phyloP scores from a whole-genome alignment of 2,888 invertebrate genomes.

The Molanna angustata region DNA sequence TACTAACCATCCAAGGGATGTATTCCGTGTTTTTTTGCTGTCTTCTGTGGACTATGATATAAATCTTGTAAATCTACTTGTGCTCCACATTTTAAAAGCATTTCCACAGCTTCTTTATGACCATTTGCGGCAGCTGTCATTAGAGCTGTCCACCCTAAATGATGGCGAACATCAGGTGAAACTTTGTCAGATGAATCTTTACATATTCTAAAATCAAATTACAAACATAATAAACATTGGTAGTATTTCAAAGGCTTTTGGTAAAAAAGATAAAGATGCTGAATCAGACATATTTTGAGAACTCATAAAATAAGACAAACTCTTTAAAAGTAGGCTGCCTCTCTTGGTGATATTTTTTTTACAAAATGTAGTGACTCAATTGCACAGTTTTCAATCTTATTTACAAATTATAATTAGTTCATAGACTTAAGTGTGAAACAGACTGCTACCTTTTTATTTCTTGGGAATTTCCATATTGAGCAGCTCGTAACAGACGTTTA shows the following conservation, averaged over 20 bases:
- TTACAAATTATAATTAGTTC: background rate
- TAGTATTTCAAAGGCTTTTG: background rate
- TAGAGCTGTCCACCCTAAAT: conserved; percentile 83
- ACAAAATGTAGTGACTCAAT: background rate
- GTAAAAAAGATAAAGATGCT: background rate
- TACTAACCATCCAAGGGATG: conserved; percentile 69
- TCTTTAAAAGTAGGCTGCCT: background rate
- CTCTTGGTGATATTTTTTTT: too few relatives aligned
- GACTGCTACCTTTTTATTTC: conserved; percentile 48
- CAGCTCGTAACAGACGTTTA: conserved; percentile 50
- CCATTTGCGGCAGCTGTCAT: conserved; percentile 83
- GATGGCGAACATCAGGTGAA: conserved; percentile 68
- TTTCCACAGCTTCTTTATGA: conserved; percentile 56
- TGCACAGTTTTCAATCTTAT: background rate
- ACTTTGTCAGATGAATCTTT: conserved; percentile 44
- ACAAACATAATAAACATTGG: background rate
- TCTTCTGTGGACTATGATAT: conserved; percentile 66
- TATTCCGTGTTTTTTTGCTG: conserved; percentile 63
- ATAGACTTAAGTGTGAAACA: background rate
- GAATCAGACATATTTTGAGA: background rate
- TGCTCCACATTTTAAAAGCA: conserved; percentile 71
- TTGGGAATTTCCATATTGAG: conserved; percentile 46
- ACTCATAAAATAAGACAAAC: too few relatives aligned
- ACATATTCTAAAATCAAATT: conserved; percentile 21
- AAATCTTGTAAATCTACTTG: conserved; percentile 74